A percentile compares a stretch with the other conserved stretches of the same genome.
These are phyloP conservation scores for Meliscaeva auricollis DNA, from an alignment of 2,888 invertebrate species.

Conservation along the genomic window DNA sequence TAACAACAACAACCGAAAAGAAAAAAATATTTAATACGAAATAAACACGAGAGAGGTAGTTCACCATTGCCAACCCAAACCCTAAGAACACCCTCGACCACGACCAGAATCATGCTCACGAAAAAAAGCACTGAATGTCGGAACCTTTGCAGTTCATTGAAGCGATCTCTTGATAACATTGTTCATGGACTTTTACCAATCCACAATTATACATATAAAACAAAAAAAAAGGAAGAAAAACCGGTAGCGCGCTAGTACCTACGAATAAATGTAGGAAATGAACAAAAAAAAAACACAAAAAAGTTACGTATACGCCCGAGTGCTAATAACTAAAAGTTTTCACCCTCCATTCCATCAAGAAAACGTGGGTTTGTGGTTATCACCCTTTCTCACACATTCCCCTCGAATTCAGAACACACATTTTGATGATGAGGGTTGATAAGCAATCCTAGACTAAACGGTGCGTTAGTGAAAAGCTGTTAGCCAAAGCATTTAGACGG, in stretches of 20 bases:
- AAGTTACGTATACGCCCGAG: constrained; percentile 53
- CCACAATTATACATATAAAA: neutral
- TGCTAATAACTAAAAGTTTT: constrained; percentile 59
- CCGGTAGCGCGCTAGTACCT: neutral
- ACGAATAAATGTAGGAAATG: constrained; percentile 1
- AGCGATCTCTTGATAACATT: constrained; percentile 71
- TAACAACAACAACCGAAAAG: constrained; percentile 2
- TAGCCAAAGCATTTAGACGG: constrained; percentile 67
- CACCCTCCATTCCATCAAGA: constrained; percentile 47
- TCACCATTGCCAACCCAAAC: constrained; percentile 29
- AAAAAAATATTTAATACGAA: constrained; percentile 40
- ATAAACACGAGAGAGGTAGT: constrained; percentile 62
- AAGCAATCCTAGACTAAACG: constrained; percentile 59
- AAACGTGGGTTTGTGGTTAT: constrained; percentile 43
- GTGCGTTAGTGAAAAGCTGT: constrained; percentile 71
- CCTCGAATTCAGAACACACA: constrained; percentile 40
- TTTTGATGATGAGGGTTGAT: constrained; percentile 69
- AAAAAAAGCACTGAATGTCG: constrained; percentile 7
- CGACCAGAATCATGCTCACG: constrained; percentile 25
- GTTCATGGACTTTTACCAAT: constrained; percentile 48
- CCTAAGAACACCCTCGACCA: constrained; percentile 27
- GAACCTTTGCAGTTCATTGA: constrained; percentile 65
- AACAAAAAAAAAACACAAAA: neutral
- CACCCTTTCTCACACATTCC: constrained; percentile 17
- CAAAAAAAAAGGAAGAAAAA: neutral